Conservation (phyloP, 1,140 invertebrate species). For the Papilio helenus region DNA sequence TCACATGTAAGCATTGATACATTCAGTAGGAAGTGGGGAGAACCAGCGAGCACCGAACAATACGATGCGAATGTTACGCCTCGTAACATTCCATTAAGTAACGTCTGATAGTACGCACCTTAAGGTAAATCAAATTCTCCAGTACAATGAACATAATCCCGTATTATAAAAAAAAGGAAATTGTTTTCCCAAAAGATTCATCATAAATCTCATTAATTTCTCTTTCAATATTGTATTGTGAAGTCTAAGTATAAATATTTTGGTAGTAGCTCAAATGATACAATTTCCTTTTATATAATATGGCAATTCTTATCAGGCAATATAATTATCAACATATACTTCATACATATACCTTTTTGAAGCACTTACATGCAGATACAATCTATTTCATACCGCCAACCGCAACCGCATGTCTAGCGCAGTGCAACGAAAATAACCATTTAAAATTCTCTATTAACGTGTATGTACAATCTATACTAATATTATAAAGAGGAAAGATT, state of each 20-base stretch:
- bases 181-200: slow-evolving; percentile 12
- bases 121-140: background rate
- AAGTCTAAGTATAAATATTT: background rate
- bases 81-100: too few species aligned
- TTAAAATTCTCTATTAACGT: background rate
- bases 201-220: background rate
- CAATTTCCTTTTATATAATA: too few species aligned
- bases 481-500: too few species aligned
- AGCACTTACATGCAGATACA: background rate
- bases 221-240: background rate
- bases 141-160: background rate
- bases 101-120: too few species aligned
- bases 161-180: background rate
- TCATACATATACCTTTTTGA: background rate
- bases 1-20: too few species aligned
- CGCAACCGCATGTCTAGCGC: background rate
- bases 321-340: too few species aligned
- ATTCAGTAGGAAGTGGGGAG: too few species aligned
- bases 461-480: too few species aligned
- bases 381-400: background rate
- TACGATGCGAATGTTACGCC: too few species aligned
- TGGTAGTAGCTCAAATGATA: background rate
- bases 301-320: too few species aligned
- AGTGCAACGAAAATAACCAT: background rate
- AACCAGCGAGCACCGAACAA: too few species aligned